Percentiles rank a stretch among this genome's conserved stretches.
phyloP scores from a whole-genome alignment of 2,113 vertebrate species.

The Cnemophilus loriae region DNA sequence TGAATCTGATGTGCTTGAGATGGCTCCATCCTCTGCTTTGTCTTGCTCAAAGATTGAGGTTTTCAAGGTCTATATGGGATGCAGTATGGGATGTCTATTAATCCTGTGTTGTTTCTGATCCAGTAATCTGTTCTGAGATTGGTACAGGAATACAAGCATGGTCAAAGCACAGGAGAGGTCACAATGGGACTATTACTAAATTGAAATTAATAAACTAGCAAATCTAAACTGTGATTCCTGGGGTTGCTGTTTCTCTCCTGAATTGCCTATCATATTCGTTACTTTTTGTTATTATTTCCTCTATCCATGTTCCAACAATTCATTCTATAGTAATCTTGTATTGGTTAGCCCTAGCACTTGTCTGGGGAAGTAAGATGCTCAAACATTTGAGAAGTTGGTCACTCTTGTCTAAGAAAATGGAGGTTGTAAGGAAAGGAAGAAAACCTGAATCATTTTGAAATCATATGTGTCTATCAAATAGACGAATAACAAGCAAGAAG shows the following conservation, averaged over 20 bases:
- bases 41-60: neutral
- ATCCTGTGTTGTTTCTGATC: neutral
- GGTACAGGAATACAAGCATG: neutral
- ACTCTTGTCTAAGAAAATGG: neutral
- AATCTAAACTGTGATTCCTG: neutral
- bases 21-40: neutral
- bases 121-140: neutral
- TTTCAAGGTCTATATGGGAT: neutral
- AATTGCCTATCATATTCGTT: neutral
- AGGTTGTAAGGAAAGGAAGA: neutral
- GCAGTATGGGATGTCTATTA: neutral
- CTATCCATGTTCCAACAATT: neutral
- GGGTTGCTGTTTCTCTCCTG: neutral
- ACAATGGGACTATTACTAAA: neutral
- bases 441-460: neutral
- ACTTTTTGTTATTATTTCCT: neutral
- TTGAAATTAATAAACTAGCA: neutral
- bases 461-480: neutral
- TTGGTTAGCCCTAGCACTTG: neutral
- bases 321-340: neutral
- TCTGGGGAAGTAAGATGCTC: neutral
- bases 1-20: neutral
- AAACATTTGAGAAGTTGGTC: neutral
- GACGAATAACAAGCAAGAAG: neutral
- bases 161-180: neutral